Conservation (phyloP, 2,888 invertebrate genomes). For the Eristalis intricaria region DNA sequence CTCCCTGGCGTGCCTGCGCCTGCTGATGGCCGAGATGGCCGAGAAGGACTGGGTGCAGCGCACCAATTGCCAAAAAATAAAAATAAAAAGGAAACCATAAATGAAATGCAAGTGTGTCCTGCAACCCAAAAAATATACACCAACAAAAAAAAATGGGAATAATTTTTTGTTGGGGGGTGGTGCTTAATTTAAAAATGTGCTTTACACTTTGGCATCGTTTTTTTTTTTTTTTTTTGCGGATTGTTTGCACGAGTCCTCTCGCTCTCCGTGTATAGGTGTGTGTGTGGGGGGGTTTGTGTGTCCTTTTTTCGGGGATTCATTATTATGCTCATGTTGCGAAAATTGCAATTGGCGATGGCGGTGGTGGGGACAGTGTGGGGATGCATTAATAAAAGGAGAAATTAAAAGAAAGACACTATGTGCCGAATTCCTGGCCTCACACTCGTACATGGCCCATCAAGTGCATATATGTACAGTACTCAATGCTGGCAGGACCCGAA, state of each 20-base stretch:
- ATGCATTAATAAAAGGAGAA: conserved; percentile 70
- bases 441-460: conserved; percentile 8
- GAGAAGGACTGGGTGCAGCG: conserved; percentile 27
- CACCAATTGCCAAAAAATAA: conserved; percentile 63
- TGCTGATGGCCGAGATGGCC: conserved; percentile 4
- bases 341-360: conserved; percentile 70
- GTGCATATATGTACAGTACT: background rate
- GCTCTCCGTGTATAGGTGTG: background rate
- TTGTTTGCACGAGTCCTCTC: background rate
- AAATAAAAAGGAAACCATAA: conserved; percentile 61
- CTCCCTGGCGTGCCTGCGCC: conserved; percentile 25
- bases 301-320: conserved; percentile 68
- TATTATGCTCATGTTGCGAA: conserved; percentile 71
- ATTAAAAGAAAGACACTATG: conserved; percentile 60
- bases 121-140: conserved; percentile 36
- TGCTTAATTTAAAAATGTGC: conserved; percentile 72
- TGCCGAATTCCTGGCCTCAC: conserved; percentile 4
- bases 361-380: conserved; percentile 44
- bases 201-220: conserved; percentile 60
- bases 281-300: conserved; percentile 43
- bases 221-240: conserved; percentile 24
- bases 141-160: conserved; percentile 2
- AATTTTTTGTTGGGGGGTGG: conserved; percentile 58
- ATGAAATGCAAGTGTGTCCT: conserved; percentile 64
- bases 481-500: background rate